A percentile compares a stretch with the other conserved stretches of the same genome.
Conservation (phyloP, 2,113 vertebrate genomes). For the Struthio camelus region DNA sequence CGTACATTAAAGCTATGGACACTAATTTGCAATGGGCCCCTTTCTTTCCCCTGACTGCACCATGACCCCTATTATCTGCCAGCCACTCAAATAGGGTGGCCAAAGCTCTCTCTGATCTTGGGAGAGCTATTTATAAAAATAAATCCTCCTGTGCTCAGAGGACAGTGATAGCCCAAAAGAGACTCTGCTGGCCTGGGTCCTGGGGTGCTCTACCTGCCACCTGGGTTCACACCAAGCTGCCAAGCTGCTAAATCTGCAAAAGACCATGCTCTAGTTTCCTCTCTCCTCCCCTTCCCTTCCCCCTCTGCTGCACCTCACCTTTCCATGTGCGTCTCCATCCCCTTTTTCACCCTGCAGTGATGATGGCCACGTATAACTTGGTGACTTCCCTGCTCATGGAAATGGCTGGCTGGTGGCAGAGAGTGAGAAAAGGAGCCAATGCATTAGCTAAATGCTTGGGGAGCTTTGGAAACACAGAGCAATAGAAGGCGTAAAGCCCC, state of each 20-base stretch:
- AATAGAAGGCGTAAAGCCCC: not conserved
- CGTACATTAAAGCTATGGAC: slow-evolving; percentile 58
- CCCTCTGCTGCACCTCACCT: not conserved
- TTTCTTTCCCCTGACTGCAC: not conserved
- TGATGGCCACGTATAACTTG: not conserved
- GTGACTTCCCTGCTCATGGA: not conserved
- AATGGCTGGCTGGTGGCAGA: not conserved
- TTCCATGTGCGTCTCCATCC: not conserved
- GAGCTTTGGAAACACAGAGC: not conserved
- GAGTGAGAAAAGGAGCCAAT: not conserved
- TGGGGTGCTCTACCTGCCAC: not conserved
- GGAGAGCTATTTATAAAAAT: not conserved
- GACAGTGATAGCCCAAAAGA: not conserved
- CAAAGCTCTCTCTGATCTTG: not conserved
- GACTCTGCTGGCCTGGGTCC: not conserved
- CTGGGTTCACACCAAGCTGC: not conserved
- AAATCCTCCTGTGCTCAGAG: not conserved
- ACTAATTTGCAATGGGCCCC: not conserved
- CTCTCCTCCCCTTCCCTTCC: not conserved
- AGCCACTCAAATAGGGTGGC: not conserved
- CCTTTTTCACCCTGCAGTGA: not conserved
- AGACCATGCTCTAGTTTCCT: not conserved
- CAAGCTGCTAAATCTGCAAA: not conserved
- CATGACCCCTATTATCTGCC: not conserved
- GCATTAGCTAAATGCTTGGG: accelerated